These are phyloP conservation scores for Archaeoteleia sp. DNA, from an alignment of 2,888 invertebrate genomes.

Conservation along the genomic window DNA sequence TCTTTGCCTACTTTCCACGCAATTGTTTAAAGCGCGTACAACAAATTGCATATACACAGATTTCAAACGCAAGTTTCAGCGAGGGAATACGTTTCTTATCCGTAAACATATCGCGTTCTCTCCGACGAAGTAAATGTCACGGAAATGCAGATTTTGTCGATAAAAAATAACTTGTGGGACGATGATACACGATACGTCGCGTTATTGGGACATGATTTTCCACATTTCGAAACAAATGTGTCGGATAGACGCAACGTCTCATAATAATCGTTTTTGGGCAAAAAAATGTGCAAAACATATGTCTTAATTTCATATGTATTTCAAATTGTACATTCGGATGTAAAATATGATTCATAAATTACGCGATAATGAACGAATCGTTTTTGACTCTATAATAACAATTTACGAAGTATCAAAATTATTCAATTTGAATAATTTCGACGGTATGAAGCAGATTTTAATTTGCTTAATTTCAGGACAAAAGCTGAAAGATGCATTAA, in stretches of 20 bases:
- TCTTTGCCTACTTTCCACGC: constrained; percentile 56
- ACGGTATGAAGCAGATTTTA: background rate
- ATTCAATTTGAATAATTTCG: too few species aligned
- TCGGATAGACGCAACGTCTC: constrained; percentile 33
- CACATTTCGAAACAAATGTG: constrained; percentile 30
- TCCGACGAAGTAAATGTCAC: constrained; percentile 44
- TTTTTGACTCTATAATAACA: background rate
- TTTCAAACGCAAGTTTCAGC: constrained; percentile 56
- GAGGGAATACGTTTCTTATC: constrained; percentile 44
- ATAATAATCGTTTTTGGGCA: background rate
- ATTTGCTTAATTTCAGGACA: background rate
- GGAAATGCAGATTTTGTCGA: constrained; percentile 58
- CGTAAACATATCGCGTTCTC: constrained; percentile 47
- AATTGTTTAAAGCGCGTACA: constrained; percentile 55
- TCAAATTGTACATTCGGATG: constrained; percentile 22
- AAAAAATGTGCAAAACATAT: constrained; percentile 13
- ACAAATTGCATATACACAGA: constrained; percentile 58
- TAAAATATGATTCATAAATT: constrained; percentile 24
- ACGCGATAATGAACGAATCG: constrained; percentile 5
- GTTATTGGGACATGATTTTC: constrained; percentile 36
- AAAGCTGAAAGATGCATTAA: too few species aligned
- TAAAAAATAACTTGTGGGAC: constrained; percentile 49
- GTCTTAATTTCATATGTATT: constrained; percentile 34
- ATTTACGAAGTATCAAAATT: too few species aligned
- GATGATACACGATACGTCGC: constrained; percentile 38